A percentile compares a stretch with the other conserved stretches of the same genome.
phyloP scores from a whole-genome alignment of 2,888 invertebrate genomes.

The Luffia ferchaultella region DNA sequence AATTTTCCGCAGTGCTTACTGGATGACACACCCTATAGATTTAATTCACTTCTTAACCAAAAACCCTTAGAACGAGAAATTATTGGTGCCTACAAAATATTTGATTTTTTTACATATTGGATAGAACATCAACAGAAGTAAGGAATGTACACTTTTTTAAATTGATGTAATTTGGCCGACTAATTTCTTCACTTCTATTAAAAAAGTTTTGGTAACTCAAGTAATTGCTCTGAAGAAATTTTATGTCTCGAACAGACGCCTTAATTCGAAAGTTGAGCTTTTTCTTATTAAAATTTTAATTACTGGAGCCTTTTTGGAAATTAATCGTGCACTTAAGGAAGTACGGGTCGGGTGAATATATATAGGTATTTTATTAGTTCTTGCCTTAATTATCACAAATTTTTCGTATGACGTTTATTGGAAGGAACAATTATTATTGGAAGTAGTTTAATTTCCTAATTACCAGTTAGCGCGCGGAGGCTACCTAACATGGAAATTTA shows the following conservation, averaged over 20 bases:
- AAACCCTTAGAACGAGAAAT: no score
- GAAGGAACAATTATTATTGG: no score
- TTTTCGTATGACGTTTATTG: background rate
- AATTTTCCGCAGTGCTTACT: no score
- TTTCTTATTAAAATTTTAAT: conserved; percentile 24
- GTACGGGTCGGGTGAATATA: background rate
- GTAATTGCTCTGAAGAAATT: conserved; percentile 26
- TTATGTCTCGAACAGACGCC: conserved; percentile 25
- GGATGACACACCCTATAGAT: no score
- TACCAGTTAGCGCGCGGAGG: no score
- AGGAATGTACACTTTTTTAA: conserved; percentile 21
- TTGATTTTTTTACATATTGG: background rate
- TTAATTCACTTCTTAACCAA: no score
- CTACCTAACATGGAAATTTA: no score
- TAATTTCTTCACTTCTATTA: conserved; percentile 25
- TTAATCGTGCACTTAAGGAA: conserved; percentile 16
- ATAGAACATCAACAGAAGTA: background rate
- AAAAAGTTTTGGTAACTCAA: conserved; percentile 26
- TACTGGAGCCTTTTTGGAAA: conserved; percentile 19
- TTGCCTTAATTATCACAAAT: background rate
- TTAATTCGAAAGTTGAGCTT: conserved; percentile 32
- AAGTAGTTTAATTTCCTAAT: no score
- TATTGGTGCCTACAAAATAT: no score
- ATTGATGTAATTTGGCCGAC: conserved; percentile 23
- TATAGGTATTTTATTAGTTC: background rate